Conservation (phyloP, 2,113 vertebrate species). For the Litocranius walleri region DNA sequence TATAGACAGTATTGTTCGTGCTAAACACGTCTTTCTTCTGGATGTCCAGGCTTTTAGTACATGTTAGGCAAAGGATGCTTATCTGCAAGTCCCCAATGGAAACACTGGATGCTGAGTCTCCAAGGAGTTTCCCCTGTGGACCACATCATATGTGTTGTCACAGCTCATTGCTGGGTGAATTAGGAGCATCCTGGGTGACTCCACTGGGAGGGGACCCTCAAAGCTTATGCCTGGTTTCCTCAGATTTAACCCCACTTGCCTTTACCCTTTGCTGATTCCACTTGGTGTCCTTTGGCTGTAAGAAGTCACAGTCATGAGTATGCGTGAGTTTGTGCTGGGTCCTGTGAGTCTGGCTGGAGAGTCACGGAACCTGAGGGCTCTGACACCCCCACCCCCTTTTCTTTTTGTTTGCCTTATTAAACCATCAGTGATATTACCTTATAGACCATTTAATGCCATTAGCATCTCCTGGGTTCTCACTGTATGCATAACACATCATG, state of each 20-base stretch:
- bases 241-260: background rate
- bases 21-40: background rate
- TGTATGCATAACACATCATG: background rate
- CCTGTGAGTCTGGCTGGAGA: background rate
- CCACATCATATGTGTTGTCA: background rate
- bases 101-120: background rate
- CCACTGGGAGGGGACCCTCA: background rate
- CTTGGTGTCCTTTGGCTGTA: background rate
- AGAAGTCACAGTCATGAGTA: background rate
- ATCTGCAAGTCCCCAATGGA: accelerated
- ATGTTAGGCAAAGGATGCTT: background rate
- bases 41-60: background rate
- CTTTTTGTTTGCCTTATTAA: background rate
- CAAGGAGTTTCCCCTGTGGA: background rate
- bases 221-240: background rate
- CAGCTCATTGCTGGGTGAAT: background rate
- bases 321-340: background rate
- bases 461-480: background rate
- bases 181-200: background rate
- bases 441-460: background rate
- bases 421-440: background rate
- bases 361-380: too few species aligned
- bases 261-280: background rate
- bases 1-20: background rate
- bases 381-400: background rate